These are phyloP conservation scores for Chrosomus eos DNA, from an alignment of 2,797 vertebrate species.

Conservation along the genomic window DNA sequence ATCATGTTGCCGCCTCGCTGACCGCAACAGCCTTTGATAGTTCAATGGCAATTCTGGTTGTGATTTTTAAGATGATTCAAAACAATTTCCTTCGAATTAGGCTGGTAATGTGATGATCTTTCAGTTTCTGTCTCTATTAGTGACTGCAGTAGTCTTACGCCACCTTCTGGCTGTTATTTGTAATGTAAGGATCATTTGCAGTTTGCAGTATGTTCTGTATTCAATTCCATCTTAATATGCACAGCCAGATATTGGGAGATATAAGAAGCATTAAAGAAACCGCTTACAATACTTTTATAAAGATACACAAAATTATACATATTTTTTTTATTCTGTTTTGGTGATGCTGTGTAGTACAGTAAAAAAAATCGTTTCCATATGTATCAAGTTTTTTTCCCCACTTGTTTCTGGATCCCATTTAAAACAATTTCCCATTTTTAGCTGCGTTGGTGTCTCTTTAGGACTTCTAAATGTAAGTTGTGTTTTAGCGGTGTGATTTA, in stretches of 20 bases:
- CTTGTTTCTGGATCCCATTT: neutral
- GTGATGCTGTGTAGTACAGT: neutral
- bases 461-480: neutral
- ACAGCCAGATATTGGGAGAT: neutral
- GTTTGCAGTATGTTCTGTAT: neutral
- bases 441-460: neutral
- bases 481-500: neutral
- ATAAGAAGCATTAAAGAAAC: neutral
- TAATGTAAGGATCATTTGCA: constrained; percentile 12
- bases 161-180: constrained; percentile 52
- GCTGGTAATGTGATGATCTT: constrained; percentile 10
- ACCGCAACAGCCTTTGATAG: neutral
- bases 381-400: neutral
- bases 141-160: constrained; percentile 35
- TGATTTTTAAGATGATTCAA: constrained; percentile 20
- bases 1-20: constrained; percentile 6
- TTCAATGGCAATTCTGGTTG: neutral
- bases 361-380: neutral
- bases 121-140: neutral
- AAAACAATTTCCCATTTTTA: neutral
- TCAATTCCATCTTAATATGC: neutral
- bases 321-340: neutral
- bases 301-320: neutral
- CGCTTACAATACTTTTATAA: neutral
- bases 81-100: constrained; percentile 30